Evolutionary conservation across 2,888 invertebrate species (phyloP).

Genomic region (Sceliomorpha sp.): DNA sequence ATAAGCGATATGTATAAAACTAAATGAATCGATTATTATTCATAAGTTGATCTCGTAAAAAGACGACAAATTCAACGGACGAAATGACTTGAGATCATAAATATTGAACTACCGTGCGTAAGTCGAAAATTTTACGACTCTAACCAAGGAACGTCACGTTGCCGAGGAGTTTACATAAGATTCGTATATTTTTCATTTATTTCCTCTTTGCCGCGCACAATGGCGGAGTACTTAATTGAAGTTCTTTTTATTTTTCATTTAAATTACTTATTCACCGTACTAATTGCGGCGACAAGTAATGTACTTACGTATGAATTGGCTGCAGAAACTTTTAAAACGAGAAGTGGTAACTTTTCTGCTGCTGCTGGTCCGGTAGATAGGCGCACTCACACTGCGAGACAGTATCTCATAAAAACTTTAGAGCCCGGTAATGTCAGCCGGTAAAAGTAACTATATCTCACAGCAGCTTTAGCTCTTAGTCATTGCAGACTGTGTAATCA

Average conservation of each 20-base stretch:
- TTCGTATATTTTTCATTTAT: no score
- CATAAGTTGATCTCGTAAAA: no score
- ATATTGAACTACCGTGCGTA: no score
- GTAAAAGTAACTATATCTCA: conserved; percentile 24
- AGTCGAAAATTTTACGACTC: no score
- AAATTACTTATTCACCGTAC: conserved; percentile 60
- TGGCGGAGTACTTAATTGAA: conserved; percentile 4
- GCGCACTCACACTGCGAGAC: conserved; percentile 19
- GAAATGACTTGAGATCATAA: no score
- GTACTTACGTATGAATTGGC: conserved; percentile 64
- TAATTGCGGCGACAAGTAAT: conserved; percentile 66
- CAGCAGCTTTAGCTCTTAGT: conserved; percentile 33
- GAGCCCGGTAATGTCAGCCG: conserved; percentile 8
- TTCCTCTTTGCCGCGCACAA: no score
- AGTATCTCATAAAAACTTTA: conserved; percentile 51
- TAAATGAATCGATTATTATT: no score
- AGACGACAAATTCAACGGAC: no score
- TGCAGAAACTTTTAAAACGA: conserved; percentile 55
- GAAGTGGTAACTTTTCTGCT: conserved; percentile 37
- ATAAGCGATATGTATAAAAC: no score
- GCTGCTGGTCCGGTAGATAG: conserved; percentile 31
- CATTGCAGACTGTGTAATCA: conserved; percentile 27
- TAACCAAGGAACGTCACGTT: neutral
- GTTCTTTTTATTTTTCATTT: neutral
- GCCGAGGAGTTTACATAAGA: neutral